phyloP scores from a whole-genome alignment of 1,140 invertebrate species.

The Bombus confusus region DNA sequence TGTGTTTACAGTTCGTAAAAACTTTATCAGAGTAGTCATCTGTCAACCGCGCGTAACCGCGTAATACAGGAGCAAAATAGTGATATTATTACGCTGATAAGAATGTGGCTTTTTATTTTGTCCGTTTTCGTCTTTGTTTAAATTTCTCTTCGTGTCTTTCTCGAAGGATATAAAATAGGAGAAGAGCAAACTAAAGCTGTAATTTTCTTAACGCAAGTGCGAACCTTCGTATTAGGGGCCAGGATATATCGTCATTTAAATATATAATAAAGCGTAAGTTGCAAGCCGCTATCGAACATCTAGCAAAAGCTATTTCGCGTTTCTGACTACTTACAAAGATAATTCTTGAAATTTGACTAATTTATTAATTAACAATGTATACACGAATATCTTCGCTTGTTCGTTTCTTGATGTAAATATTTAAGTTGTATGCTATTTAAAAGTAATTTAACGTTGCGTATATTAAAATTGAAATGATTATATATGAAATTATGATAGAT shows the following conservation, averaged over 20 bases:
- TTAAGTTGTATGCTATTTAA: background rate
- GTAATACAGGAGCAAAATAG: background rate
- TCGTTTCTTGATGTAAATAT: background rate
- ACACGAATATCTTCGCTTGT: background rate
- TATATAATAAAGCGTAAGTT: conserved; percentile 24
- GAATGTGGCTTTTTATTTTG: conserved; percentile 46
- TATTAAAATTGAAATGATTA: background rate
- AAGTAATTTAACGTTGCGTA: background rate
- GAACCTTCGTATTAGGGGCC: background rate
- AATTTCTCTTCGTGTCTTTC: background rate
- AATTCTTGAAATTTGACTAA: background rate
- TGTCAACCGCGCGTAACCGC: background rate
- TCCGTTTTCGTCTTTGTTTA: conserved; percentile 17
- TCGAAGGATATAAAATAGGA: conserved; percentile 10
- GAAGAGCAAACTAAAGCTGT: background rate
- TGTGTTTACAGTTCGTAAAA: background rate
- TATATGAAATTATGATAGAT: background rate
- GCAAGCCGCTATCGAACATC: background rate
- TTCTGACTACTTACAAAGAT: background rate
- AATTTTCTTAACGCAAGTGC: background rate
- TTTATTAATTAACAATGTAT: background rate
- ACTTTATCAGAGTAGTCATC: background rate
- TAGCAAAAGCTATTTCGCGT: background rate
- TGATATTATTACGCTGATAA: background rate
- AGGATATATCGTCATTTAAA: background rate